Conservation (phyloP, 2,888 invertebrate species). For the Drosophila barbarae region DNA sequence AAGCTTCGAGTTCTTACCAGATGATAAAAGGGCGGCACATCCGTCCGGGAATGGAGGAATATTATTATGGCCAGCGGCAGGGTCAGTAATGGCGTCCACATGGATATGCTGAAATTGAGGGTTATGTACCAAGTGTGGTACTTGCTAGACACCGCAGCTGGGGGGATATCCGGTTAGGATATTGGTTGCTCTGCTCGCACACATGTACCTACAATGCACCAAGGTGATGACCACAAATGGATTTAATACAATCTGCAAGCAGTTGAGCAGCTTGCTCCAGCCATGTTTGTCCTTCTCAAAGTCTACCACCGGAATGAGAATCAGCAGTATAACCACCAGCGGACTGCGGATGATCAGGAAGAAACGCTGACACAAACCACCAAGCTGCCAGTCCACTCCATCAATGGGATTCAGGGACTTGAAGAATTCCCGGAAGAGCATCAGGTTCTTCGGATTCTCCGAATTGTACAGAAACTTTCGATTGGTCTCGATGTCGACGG, state of each 20-base stretch:
- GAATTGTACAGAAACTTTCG: conserved; percentile 32
- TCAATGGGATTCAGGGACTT: conserved; percentile 57
- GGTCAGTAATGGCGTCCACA: conserved; percentile 34
- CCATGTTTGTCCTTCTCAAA: conserved; percentile 64
- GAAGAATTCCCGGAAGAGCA: conserved; percentile 50
- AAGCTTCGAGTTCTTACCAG: conserved; percentile 11
- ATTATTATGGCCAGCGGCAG: conserved; percentile 45
- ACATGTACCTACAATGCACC: conserved; percentile 27
- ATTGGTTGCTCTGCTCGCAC: background rate
- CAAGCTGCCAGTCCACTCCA: conserved; percentile 39
- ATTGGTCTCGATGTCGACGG: conserved; percentile 15
- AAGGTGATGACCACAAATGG: conserved; percentile 50
- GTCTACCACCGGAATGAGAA: conserved; percentile 65
- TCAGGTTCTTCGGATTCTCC: conserved; percentile 45
- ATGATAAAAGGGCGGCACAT: conserved; percentile 49
- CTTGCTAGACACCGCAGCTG: conserved; percentile 24
- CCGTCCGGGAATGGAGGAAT: conserved; percentile 44
- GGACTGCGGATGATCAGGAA: conserved; percentile 48
- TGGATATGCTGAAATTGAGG: background rate
- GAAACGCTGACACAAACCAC: conserved; percentile 17
- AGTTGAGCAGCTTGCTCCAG: conserved; percentile 74
- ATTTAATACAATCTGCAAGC: conserved; percentile 55
- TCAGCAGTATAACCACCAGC: conserved; percentile 33
- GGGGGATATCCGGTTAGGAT: accelerated
- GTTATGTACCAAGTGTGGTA: conserved; percentile 24